Evolutionary conservation across 2,888 invertebrate genomes (phyloP), one percentile per base, ranked within the genome.

Genomic region (Lithodes maja): DNA sequence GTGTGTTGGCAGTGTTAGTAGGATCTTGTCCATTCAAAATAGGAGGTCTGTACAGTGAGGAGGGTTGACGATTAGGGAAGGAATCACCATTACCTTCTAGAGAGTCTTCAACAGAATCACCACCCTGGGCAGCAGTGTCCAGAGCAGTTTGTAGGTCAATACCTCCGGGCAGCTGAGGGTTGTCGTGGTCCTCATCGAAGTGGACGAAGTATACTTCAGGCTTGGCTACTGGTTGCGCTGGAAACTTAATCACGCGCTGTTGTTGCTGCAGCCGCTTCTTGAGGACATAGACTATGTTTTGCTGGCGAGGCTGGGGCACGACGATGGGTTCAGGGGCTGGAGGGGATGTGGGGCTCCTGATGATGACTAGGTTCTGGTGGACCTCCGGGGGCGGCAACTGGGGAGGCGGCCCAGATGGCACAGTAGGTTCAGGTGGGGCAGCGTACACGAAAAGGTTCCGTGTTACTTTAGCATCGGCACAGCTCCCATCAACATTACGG

Each of bases 121-220:
- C 87, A n/a, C 50, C 87, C 17, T 50, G 50, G 9, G 82, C 87
- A 9, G 87, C 87, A 50, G 68, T 50, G 33, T 33, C 12, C 50
- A 87, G 87, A 9, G 90, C 90, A 12, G 87, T 81, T 53, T 90
- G 84, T 33, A 90, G 81, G 50, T 90, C 90, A 7, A 90, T 50
- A 61, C 90, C 90, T 7, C 78, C 78, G 17, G 90, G 90, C n/a
- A 90, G 87, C 33, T 49, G n/a, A 1, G 90, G 90, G 77, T 90
- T 90, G 53, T 90, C 90, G 7, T 87, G 87, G 5, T 84, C 84
- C 33, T 33, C 33, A 1, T 49, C 54, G 49, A 80, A 86, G 81
- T 87, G 74, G 53, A 90, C 87, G 81, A 84, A 90, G 90, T 84
- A 87, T 49, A 90, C 90, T 53, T 90, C 84, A 49, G 90, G 90